Base-by-base conservation (phyloP, 2,888 invertebrate species). In the Theretra japonica region DNA sequence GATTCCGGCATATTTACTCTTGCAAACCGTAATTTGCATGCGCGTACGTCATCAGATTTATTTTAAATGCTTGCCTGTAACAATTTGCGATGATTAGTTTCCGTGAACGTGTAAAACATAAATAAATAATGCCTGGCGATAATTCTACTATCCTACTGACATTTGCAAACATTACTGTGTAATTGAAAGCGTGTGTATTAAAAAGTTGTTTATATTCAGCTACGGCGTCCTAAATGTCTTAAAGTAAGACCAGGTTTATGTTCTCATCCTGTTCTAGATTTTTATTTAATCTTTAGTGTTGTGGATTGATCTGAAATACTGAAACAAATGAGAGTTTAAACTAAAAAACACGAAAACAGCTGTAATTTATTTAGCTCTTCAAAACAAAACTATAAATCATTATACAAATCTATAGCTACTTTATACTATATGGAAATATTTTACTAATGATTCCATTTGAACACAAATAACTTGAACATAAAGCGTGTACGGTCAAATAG, bases 61-160 rank as follows among this genome's bases (percentile, higher is more conserved):
- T 33, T 62, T 41, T n/a, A 62, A 33, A 62, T 41, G 21, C 11
- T 21, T 8, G 33, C n/a, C 33, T n/a, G 11, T 19, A 62, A 41
- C 21, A 62, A 62, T 33, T 60, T 62, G 41, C 62, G 41, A 41
- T 62, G 19, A 58, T 62, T 62, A 65, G 48, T 65, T 48, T 48
- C 23, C 48, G 65, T 65, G 48, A 41, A 60, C 33, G 59, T 70
- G 28, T 19, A n/a, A 70, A 21, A 62, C 60, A 53, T 53, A 70
- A 60, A 59, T 70, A 70, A 70, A 62, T 58, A 30, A n/a, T 65
- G 56, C 53, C 21, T 28, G 23, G 33, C 65, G 5, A 65, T 70
- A 70, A 70, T 56, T 65, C 70, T 65, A 70, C 56, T 62, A 70
- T 56, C 56, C 70, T 25, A 70, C 65, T 70, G 53, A 70, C 70